Percentiles rank a stretch among this genome's conserved stretches.
Evolutionary conservation across 2,113 vertebrate genomes (phyloP).

Genomic region (Rousettus leschenaultii): DNA sequence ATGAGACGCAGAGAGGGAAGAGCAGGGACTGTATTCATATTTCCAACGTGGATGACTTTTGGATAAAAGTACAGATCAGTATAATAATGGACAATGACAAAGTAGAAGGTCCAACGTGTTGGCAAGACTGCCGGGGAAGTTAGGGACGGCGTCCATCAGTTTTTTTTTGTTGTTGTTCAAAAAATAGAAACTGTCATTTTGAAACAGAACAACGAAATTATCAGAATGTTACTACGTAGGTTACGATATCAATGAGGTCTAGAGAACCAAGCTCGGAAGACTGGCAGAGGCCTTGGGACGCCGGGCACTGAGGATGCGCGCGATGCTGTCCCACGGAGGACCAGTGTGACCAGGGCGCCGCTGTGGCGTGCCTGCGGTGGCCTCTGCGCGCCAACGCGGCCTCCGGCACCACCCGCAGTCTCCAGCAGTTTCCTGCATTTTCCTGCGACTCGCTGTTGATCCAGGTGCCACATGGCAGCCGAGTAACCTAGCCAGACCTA

Average conservation of each 20-base stretch:
- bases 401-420: neutral
- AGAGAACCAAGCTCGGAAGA: neutral
- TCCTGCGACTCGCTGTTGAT: neutral
- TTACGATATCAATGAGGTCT: neutral
- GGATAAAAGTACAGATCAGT: neutral
- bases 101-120: neutral
- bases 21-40: neutral
- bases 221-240: neutral
- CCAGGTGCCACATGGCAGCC: neutral
- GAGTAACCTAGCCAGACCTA: neutral
- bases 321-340: fast-evolving
- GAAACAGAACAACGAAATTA: neutral
- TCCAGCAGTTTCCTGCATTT: neutral
- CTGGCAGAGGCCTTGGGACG: neutral
- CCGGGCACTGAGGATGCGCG: neutral
- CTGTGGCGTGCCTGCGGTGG: no score
- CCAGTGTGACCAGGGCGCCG: fast-evolving
- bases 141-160: neutral
- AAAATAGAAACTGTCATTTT: neutral
- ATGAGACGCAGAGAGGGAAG: neutral
- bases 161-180: neutral
- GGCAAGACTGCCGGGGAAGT: neutral
- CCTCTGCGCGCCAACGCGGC: neutral
- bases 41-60: neutral
- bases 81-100: neutral